Conservation (phyloP, 2,113 vertebrate genomes). For the Myrmecobius fasciatus region DNA sequence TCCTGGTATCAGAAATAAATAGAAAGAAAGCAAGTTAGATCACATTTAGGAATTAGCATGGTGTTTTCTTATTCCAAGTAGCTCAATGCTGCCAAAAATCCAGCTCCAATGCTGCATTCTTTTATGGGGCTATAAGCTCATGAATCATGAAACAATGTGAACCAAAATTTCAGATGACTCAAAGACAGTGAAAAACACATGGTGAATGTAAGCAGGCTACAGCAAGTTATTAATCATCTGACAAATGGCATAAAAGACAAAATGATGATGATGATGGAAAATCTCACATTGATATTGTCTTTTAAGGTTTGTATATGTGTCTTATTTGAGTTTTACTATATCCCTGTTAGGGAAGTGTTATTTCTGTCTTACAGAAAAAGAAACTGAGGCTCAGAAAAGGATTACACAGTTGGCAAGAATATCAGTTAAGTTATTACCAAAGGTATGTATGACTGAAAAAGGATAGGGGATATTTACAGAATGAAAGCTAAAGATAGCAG, state of each 20-base stretch:
- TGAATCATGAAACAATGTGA: neutral
- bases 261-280: neutral
- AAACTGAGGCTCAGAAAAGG: neutral
- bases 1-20: neutral
- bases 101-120: neutral
- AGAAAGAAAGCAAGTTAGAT: neutral
- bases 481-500: neutral
- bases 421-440: neutral
- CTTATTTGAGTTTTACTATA: neutral
- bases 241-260: neutral
- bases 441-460: neutral
- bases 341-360: neutral
- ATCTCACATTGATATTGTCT: neutral
- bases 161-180: neutral
- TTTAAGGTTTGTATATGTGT: neutral
- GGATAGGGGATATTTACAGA: neutral
- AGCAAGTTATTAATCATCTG: neutral
- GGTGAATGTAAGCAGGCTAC: neutral
- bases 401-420: neutral
- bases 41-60: neutral
- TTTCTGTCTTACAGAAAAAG: neutral
- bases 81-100: neutral
- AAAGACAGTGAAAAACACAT: neutral
- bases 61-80: neutral
- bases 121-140: neutral